phyloP scores from a whole-genome alignment of 2,888 invertebrate species.

The Coremacera marginata region DNA sequence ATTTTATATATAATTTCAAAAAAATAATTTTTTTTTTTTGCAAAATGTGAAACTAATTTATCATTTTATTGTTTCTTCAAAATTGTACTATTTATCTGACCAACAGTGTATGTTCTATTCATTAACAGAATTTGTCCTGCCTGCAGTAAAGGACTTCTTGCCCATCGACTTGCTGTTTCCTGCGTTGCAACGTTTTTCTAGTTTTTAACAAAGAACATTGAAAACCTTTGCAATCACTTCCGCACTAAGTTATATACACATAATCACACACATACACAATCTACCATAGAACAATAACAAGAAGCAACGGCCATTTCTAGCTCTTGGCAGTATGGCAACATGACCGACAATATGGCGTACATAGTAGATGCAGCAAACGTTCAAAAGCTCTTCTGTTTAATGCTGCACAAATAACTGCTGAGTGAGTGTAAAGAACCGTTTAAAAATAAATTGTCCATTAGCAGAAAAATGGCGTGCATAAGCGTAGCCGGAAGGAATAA shows the following conservation, averaged over 20 bases:
- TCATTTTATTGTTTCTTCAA: too few species aligned
- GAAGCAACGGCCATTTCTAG: too few species aligned
- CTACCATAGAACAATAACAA: not conserved
- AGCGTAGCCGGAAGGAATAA: not conserved
- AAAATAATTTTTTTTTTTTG: too few species aligned
- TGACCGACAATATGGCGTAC: not conserved
- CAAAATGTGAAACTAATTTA: too few species aligned
- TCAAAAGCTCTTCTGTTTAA: not conserved
- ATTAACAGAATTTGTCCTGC: too few species aligned
- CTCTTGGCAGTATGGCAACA: not conserved
- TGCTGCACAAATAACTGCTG: slow-evolving; percentile 5
- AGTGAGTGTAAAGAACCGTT: slow-evolving; percentile 29
- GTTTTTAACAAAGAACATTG: not conserved
- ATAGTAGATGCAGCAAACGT: not conserved
- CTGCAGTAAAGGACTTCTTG: too few species aligned
- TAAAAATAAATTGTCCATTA: slow-evolving; percentile 34
- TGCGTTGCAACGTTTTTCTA: too few species aligned
- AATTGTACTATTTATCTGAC: too few species aligned
- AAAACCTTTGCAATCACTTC: not conserved
- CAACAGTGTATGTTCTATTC: too few species aligned
- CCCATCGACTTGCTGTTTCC: too few species aligned
- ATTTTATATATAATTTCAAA: too few species aligned
- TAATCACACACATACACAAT: not conserved
- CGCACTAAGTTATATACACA: not conserved
- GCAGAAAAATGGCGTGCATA: slow-evolving; percentile 14